These are phyloP conservation scores for Geophilus truncorum DNA, from an alignment of 2,888 invertebrate genomes.

Conservation along the genomic window DNA sequence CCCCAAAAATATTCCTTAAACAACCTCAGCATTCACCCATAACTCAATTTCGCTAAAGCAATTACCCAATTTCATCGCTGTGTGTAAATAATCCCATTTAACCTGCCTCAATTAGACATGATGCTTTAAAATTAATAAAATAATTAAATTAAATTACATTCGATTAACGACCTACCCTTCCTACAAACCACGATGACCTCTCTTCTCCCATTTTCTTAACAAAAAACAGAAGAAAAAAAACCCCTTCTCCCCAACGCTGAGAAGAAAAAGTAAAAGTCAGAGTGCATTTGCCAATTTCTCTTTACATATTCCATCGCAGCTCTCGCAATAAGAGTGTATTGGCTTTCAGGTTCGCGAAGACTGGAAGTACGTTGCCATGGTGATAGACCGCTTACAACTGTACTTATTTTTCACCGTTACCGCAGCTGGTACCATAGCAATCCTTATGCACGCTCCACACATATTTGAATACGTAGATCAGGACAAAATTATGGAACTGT, in stretches of 20 bases:
- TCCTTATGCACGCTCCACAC: constrained; percentile 95
- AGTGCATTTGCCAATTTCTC: constrained; percentile 6
- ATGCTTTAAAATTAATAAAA: not conserved
- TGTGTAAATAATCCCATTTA: not conserved
- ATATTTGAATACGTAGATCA: constrained; percentile 97
- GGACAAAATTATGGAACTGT: constrained; percentile 90
- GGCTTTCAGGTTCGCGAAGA: constrained; percentile 47
- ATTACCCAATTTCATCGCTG: not conserved
- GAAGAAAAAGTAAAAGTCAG: not conserved
- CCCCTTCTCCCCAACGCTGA: not conserved
- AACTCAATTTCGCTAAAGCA: not conserved
- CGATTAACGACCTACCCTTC: too few species aligned
- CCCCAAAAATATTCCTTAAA: not conserved
- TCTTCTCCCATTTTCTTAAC: too few species aligned
- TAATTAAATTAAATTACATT: not conserved
- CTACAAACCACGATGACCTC: too few species aligned
- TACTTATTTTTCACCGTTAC: constrained; percentile 96
- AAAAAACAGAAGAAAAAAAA: too few species aligned
- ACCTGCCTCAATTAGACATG: not conserved
- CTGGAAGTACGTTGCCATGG: constrained; percentile 57
- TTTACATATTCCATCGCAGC: constrained; percentile 1
- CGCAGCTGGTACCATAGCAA: constrained; percentile 90
- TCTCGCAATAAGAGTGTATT: not conserved
- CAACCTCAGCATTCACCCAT: not conserved
- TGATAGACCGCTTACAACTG: constrained; percentile 71